Percentiles rank a stretch among this genome's conserved stretches.
Evolutionary conservation across 2,797 vertebrate species (phyloP).

Genomic region (Siniperca obscura): DNA sequence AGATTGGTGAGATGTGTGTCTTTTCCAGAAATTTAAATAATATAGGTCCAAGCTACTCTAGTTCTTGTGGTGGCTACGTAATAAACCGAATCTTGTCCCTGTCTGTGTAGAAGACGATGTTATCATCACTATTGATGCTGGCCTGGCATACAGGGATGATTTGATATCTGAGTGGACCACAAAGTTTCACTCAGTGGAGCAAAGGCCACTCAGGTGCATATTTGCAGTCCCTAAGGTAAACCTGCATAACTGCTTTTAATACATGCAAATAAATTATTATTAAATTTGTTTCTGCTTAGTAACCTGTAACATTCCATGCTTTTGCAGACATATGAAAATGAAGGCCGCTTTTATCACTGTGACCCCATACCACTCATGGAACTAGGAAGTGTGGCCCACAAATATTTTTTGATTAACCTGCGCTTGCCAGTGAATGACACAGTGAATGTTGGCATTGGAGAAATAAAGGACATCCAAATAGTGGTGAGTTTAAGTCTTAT

Average conservation of each 20-base stretch:
- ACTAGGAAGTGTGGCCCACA: conserved; percentile 89
- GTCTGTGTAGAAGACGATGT: conserved; percentile 46
- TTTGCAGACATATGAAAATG: conserved; percentile 56
- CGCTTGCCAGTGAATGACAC: conserved; percentile 89
- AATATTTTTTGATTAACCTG: conserved; percentile 90
- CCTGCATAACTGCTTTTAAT: background rate
- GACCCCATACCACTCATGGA: conserved; percentile 86
- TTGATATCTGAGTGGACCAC: conserved; percentile 40
- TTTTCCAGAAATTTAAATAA: background rate
- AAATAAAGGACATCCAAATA: conserved; percentile 61
- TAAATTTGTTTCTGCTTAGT: background rate
- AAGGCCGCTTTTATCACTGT: conserved; percentile 57
- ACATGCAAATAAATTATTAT: background rate
- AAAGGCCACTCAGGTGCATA: conserved; percentile 42
- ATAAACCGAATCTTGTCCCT: background rate
- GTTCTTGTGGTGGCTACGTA: background rate
- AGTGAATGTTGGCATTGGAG: conserved; percentile 87
- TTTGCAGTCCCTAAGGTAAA: conserved; percentile 54
- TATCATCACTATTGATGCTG: conserved; percentile 50
- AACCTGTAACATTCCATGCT: background rate
- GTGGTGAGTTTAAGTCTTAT: conserved; percentile 44
- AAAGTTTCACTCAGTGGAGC: conserved; percentile 50
- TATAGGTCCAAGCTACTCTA: background rate
- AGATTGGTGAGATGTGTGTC: conserved; percentile 85
- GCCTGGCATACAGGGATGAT: conserved; percentile 52